Percentiles rank a stretch among this genome's conserved stretches.
These are phyloP conservation scores for Buceros bicornis DNA, from an alignment of 2,797 vertebrate genomes.

Conservation along the genomic window DNA sequence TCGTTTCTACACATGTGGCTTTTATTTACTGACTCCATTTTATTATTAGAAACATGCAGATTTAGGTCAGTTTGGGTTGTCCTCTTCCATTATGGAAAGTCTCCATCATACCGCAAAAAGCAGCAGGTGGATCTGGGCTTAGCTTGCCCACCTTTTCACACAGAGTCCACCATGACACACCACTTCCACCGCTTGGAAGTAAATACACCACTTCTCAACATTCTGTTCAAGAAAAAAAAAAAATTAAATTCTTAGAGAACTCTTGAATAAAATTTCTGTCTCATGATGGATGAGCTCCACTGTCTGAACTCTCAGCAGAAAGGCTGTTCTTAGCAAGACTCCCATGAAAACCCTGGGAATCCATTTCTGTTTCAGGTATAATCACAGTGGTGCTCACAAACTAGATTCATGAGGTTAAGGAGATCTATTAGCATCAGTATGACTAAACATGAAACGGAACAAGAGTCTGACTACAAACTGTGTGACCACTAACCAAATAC, in stretches of 20 bases:
- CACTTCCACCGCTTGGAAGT: not conserved
- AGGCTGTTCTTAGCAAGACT: not conserved
- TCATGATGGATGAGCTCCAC: not conserved
- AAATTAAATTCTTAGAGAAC: not conserved
- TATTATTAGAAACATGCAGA: conserved; percentile 12
- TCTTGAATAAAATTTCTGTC: not conserved
- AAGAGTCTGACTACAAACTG: not conserved
- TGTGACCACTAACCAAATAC: not conserved
- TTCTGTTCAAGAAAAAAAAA: not conserved
- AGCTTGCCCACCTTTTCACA: not conserved
- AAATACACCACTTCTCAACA: not conserved
- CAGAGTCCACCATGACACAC: not conserved
- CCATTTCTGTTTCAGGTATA: not conserved
- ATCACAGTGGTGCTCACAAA: not conserved
- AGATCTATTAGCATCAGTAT: not conserved
- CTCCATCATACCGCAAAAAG: not conserved
- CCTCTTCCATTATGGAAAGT: not conserved
- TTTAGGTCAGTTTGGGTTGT: not conserved
- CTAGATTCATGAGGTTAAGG: not conserved
- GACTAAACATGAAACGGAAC: not conserved
- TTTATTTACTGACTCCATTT: conserved; percentile 11
- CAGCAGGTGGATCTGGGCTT: not conserved
- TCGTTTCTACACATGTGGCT: not conserved
- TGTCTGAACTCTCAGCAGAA: not conserved
- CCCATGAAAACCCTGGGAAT: not conserved